Base-by-base conservation (phyloP, 2,888 invertebrate species). In the Brachynemurus nebulosus region DNA sequence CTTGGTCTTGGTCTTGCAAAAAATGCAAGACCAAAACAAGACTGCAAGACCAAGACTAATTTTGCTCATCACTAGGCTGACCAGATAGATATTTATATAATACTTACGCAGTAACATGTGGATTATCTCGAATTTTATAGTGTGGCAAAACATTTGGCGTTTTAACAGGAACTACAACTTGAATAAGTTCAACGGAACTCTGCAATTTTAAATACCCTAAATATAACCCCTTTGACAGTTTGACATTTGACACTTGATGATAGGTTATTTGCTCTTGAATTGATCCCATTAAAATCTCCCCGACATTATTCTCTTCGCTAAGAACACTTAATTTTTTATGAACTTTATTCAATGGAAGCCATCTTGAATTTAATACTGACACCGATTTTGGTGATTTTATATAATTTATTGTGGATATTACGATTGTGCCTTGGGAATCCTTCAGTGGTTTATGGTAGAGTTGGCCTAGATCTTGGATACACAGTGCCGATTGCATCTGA, bases 191-290 rank as follows among this genome's bases (percentile, higher is more conserved):
- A 45, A 97, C 90, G 2, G 95, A 93, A 53, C 91, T 91, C 61
- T 92, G 90, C 71, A 97, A 83, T 65, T 97, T 96, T 50, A 98
- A 70, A 66, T 96, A 98, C 30, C 95, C 91, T 52, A 98, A 69
- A 67, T 98, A 97, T 17, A 98, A 71, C 0, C 98, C 97, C 21
- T 82, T 78, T 2, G 81, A 74, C 40, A 97, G 66, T 54, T 83
- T 84, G 44, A 86, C 78, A 50, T 81, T 76, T 45, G 91, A 91
- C 38, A 84, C 81, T 72, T 89, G 79, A 54, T 79, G 78, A 61
- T 80, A 84, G 44, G 67, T 66, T 52, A 72, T 71, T 63, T 85
- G 85, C 48, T 84, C 91, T 54, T 86, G 82, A 47, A 95, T 82
- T 17, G 89, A 88, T 30, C 82, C 80, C 74, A 90, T 84, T 33